These are phyloP conservation scores for Channa argus DNA, from an alignment of 2,113 vertebrate genomes.

Conservation along the genomic window DNA sequence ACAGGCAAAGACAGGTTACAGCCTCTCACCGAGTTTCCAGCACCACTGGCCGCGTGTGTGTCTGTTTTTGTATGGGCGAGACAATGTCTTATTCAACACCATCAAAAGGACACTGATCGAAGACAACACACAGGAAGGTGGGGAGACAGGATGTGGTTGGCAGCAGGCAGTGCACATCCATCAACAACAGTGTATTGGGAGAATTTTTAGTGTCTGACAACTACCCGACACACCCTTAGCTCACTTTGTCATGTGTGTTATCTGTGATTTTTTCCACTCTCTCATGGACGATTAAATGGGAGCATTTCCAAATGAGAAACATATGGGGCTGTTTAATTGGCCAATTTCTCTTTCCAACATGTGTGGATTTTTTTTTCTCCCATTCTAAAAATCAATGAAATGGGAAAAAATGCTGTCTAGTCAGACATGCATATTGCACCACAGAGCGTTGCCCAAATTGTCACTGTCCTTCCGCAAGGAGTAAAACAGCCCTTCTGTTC, in stretches of 20 bases:
- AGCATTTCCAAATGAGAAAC: slow-evolving; percentile 83
- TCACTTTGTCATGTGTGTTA: slow-evolving; percentile 39
- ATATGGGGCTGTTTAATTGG: slow-evolving; percentile 85
- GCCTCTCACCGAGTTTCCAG: slow-evolving; percentile 28
- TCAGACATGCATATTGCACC: slow-evolving; percentile 72
- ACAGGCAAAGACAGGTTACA: slow-evolving; percentile 34
- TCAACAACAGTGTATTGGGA: not conserved
- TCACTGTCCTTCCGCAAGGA: slow-evolving; percentile 74
- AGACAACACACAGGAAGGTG: slow-evolving; percentile 22
- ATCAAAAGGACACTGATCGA: slow-evolving; percentile 29
- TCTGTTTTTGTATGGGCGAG: not conserved
- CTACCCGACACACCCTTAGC: slow-evolving; percentile 17
- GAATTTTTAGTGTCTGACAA: slow-evolving; percentile 11
- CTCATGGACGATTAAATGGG: slow-evolving; percentile 82
- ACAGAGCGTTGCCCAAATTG: slow-evolving; percentile 69
- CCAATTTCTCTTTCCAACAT: slow-evolving; percentile 83
- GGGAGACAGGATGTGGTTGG: not conserved
- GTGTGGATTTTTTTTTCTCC: slow-evolving; percentile 61
- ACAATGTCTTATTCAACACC: slow-evolving; percentile 13
- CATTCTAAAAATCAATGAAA: slow-evolving; percentile 72
- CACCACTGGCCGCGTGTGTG: slow-evolving; percentile 4
- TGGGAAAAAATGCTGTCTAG: slow-evolving; percentile 47
- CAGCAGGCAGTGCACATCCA: not conserved
- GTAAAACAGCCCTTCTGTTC: slow-evolving; percentile 80
- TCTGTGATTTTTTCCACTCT: slow-evolving; percentile 60